phyloP scores from a whole-genome alignment of 2,113 vertebrate species.

The Seriola quinqueradiata region DNA sequence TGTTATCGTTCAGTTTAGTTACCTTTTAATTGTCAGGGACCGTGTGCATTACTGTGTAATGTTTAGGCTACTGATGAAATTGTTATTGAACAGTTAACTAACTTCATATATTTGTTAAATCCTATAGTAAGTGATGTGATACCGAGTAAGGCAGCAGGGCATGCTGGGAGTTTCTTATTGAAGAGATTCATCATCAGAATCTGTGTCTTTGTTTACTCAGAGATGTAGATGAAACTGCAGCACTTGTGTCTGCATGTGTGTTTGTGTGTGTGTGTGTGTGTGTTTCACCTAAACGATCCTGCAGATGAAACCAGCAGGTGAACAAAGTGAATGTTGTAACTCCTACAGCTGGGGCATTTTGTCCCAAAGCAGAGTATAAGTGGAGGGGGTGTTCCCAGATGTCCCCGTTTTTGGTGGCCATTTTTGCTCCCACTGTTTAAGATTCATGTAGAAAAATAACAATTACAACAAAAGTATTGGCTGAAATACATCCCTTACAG shows the following conservation, averaged over 20 bases:
- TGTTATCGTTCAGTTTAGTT: no score
- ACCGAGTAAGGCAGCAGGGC: not conserved
- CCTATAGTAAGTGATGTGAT: not conserved
- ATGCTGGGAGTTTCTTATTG: slow-evolving; percentile 30
- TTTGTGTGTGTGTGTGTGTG: not conserved
- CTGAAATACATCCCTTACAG: no score
- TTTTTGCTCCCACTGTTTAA: no score
- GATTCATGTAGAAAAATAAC: no score
- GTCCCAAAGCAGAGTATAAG: not conserved
- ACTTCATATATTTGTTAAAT: not conserved
- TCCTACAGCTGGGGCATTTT: not conserved
- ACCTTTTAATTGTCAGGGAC: no score
- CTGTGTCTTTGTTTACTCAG: slow-evolving; percentile 34
- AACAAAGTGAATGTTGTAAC: not conserved
- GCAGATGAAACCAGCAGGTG: slow-evolving; percentile 27
- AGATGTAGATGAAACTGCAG: not conserved
- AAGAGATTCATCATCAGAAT: slow-evolving; percentile 44
- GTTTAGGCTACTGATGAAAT: no score
- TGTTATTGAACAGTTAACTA: not conserved
- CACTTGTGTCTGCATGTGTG: not conserved
- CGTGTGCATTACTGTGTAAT: no score
- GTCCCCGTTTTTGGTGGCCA: no score
- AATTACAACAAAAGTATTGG: no score
- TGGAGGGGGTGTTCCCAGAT: no score
- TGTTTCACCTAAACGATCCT: not conserved